These are phyloP conservation scores for Dryococelus australis DNA, from an alignment of 2,888 invertebrate species.

Conservation along the genomic window DNA sequence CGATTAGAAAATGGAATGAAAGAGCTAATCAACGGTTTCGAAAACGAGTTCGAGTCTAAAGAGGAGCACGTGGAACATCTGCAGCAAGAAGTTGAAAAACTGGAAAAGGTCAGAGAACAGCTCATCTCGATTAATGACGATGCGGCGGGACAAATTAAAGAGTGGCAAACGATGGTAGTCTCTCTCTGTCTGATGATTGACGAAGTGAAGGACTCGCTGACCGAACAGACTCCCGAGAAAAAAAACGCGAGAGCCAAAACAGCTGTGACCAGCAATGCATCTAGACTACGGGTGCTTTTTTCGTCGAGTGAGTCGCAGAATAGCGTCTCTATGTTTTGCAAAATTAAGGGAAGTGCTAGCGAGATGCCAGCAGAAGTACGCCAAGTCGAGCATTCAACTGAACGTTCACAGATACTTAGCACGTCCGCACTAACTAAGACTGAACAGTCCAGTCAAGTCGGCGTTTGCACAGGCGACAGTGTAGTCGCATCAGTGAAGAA, in stretches of 20 bases:
- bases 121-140: neutral
- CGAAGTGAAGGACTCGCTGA: neutral
- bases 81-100: neutral
- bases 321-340: neutral
- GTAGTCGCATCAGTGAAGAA: neutral
- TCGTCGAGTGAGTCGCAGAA: neutral
- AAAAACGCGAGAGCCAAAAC: neutral
- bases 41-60: neutral
- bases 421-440: neutral
- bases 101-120: neutral
- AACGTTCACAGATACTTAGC: neutral
- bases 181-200: neutral
- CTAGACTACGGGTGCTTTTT: neutral
- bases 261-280: neutral
- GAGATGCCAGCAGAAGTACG: neutral
- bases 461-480: neutral
- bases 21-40: neutral
- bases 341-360: neutral
- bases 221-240: neutral
- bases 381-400: neutral
- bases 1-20: neutral
- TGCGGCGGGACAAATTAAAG: neutral
- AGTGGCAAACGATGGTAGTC: neutral
- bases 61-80: neutral
- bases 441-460: neutral